Evolutionary conservation across 2,113 vertebrate species (phyloP).

Genomic region (Apistogramma diplotaenia): DNA sequence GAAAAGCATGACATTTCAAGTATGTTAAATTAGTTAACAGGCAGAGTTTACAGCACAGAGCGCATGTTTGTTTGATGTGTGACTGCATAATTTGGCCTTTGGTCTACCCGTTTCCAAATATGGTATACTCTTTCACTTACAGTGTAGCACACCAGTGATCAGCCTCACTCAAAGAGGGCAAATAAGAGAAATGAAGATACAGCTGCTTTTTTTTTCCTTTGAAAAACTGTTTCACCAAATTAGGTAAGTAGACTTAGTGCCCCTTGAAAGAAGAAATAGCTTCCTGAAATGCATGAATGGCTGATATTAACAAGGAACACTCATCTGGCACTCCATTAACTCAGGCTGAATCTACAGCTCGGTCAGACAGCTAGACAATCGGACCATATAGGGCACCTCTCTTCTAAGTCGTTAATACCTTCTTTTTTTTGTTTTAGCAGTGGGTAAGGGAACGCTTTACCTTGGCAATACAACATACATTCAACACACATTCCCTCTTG

Average conservation of each 20-base stretch:
- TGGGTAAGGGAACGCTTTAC: slow-evolving; percentile 4
- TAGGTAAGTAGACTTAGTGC: slow-evolving; percentile 52
- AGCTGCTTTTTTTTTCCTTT: neutral
- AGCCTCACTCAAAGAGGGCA: slow-evolving; percentile 21
- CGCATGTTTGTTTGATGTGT: neutral
- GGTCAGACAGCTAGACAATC: slow-evolving; percentile 34
- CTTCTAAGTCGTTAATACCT: slow-evolving; percentile 25
- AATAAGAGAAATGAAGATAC: slow-evolving; percentile 35
- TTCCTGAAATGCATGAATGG: slow-evolving; percentile 74
- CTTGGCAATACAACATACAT: neutral
- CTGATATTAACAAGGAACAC: slow-evolving; percentile 73
- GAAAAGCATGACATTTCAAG: neutral
- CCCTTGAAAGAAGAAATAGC: slow-evolving; percentile 54
- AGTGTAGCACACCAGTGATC: slow-evolving; percentile 29
- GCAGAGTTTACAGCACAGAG: neutral
- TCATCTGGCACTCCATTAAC: slow-evolving; percentile 66
- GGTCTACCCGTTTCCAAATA: slow-evolving; percentile 8
- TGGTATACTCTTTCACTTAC: slow-evolving; percentile 23
- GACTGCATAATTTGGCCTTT: neutral
- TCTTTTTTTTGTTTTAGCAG: neutral
- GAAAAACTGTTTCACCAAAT: slow-evolving; percentile 37
- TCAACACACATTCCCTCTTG: neutral
- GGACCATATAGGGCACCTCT: slow-evolving; percentile 61
- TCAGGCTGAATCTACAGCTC: slow-evolving; percentile 46
- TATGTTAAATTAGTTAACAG: neutral